Evolutionary conservation across 2,888 invertebrate genomes (phyloP), one percentile per base, ranked within the genome.

Genomic region (Xestia rhomboidea): DNA sequence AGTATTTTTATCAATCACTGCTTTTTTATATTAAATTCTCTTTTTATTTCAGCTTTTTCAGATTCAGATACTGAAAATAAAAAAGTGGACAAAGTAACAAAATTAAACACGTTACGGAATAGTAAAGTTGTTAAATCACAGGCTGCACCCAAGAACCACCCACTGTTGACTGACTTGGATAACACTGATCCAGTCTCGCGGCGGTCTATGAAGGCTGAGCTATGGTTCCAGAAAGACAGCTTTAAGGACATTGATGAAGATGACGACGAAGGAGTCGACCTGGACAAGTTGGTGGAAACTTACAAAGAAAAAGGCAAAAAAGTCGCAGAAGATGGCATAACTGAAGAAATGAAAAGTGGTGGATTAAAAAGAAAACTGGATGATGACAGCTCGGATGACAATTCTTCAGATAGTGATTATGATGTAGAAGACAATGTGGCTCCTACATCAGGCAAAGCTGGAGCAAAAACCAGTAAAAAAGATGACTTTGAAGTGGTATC

Each of bases 171-270:
- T 15, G 98, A 99, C 89, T 95, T 99, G 64, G 99, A 99, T 92
- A 97, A 97, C 77, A 97, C 98, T 7, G 98, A 98, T 84, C 98
- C 98, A 82, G 97, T 98, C 72, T 97, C 98, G 10, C 98, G 98
- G 88, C 97, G 98, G 30, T 97, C 98, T 27, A 97, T 98, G 88
- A 98, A 98, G 92, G 99, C 99, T 0, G 97, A 98, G 88, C 95
- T 98, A 51, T 99, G 99, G 99, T 98, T 98, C 94, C 98, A 99
- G 90, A 98, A 98, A 91, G 98, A 98, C 83, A 97, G 97, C 86
- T 98, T 99, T 86, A 98, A 98, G 92, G 97, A 98, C 89, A 94
- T 99, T 38, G 97, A 98, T 85, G 97, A 98, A 80, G 99, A 98
- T 77, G 98, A 98, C 67, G 99, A 99, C 91, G 99, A 99, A 93